Percentiles rank a stretch among this genome's conserved stretches.
Evolutionary conservation across 2,888 invertebrate species (phyloP).

Genomic region (Azorinus chamasolen): DNA sequence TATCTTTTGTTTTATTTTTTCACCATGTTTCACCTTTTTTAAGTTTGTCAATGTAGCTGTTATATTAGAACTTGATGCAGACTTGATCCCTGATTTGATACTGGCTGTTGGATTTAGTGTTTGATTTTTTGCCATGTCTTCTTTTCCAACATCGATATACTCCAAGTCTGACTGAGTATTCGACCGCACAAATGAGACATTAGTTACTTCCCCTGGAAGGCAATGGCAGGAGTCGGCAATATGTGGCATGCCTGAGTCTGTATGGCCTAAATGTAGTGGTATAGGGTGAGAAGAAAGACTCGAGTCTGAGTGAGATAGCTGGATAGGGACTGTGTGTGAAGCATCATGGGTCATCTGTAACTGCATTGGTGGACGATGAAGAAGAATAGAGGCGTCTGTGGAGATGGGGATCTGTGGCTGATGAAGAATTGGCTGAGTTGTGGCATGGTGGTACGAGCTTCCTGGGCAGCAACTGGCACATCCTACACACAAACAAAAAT

Average conservation of each 20-base stretch:
- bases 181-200: slow-evolving; percentile 38
- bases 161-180: slow-evolving; percentile 61
- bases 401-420: slow-evolving; percentile 61
- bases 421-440: slow-evolving; percentile 59
- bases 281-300: slow-evolving; percentile 38
- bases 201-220: slow-evolving; percentile 57
- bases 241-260: slow-evolving; percentile 25
- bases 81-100: slow-evolving; percentile 5
- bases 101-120: not conserved
- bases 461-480: slow-evolving; percentile 63
- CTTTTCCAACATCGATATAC: slow-evolving; percentile 64
- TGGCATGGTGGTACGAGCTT: slow-evolving; percentile 62
- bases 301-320: slow-evolving; percentile 58
- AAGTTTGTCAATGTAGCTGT: not conserved
- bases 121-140: slow-evolving; percentile 40
- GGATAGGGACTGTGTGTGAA: slow-evolving; percentile 47
- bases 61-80: not conserved
- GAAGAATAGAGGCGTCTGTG: slow-evolving; percentile 62
- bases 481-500: slow-evolving; percentile 44
- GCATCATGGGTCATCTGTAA: slow-evolving; percentile 64
- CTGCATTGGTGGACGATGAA: slow-evolving; percentile 69
- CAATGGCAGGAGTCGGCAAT: slow-evolving; percentile 43
- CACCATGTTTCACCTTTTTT: slow-evolving; percentile 15
- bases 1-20: not conserved
- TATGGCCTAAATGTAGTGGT: slow-evolving; percentile 36